Percentiles rank a stretch among this genome's conserved stretches.
Evolutionary conservation across 2,113 vertebrate species (phyloP).

Genomic region (Isichthys henryi): DNA sequence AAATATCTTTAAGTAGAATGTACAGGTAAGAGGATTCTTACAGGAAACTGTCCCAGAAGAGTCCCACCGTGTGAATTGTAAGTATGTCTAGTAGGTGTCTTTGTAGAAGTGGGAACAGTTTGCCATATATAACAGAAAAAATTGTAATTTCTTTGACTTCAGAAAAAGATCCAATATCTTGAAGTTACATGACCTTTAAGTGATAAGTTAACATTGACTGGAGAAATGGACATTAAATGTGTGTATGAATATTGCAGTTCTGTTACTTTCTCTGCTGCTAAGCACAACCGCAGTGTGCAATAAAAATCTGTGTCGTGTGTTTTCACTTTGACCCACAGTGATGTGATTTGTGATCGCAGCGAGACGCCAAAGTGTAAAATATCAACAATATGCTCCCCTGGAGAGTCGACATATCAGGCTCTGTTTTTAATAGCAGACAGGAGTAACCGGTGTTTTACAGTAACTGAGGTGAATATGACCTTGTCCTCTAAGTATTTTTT

Average conservation of each 20-base stretch:
- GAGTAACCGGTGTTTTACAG: conserved; percentile 91
- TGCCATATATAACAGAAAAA: not conserved
- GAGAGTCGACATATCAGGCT: conserved; percentile 94
- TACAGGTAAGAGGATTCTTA: conserved; percentile 68
- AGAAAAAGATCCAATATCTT: not conserved
- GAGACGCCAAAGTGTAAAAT: conserved; percentile 96
- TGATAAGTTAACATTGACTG: not conserved
- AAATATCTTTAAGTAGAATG: conserved; percentile 77
- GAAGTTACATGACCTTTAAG: not conserved
- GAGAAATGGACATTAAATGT: not conserved
- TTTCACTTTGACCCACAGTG: not conserved
- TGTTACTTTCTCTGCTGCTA: not conserved
- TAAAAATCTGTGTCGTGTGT: not conserved
- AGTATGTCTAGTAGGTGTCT: not conserved
- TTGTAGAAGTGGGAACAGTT: not conserved
- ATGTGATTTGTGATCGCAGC: conserved; percentile 63
- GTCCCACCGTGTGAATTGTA: not conserved
- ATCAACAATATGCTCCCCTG: conserved; percentile 91
- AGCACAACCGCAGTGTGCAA: not conserved
- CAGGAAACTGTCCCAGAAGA: not conserved
- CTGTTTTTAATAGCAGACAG: conserved; percentile 94
- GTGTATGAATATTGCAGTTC: not conserved
- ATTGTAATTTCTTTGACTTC: not conserved
- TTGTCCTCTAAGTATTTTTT: not conserved
- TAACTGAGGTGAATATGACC: conserved; percentile 82